These are phyloP conservation scores for Mesocentrotus franciscanus DNA, from an alignment of 53 echinoderm and acorn worm genomes.

Conservation along the genomic window DNA sequence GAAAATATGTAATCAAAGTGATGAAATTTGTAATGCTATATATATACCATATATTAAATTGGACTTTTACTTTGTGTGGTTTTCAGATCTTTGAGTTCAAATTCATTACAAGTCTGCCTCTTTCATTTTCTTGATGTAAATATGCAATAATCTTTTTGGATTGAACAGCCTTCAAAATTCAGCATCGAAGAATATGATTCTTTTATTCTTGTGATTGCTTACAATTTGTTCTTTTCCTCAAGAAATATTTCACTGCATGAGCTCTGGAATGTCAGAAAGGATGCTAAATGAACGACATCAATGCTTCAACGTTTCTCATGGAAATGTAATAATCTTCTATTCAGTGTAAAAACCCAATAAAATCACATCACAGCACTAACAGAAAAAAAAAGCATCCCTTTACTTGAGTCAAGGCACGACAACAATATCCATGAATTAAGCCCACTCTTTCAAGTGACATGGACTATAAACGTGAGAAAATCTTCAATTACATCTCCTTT, in stretches of 20 bases:
- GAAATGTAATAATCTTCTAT: conserved; percentile 55
- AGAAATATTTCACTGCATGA: not conserved
- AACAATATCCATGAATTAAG: conserved; percentile 56
- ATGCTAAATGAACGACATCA: conserved; percentile 41
- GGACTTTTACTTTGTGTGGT: not conserved
- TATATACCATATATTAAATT: not conserved
- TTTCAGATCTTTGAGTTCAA: not conserved
- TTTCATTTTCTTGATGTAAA: not conserved
- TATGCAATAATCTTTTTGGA: not conserved
- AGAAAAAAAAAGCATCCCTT: conserved; percentile 7
- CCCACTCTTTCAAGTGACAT: conserved; percentile 44
- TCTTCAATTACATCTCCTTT: conserved; percentile 65
- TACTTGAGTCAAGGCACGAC: not conserved
- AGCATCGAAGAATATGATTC: not conserved
- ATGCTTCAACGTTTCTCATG: not conserved
- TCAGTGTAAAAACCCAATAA: conserved; percentile 43
- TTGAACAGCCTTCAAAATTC: not conserved
- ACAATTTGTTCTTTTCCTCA: not conserved
- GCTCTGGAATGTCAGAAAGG: conserved; percentile 25
- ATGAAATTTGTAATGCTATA: not conserved
- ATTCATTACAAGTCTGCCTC: conserved; percentile 5
- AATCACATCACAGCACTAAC: conserved; percentile 43
- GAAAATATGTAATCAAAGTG: not conserved
- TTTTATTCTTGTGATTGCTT: not conserved
- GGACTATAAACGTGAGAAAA: conserved; percentile 62